phyloP scores from a whole-genome alignment of 1,140 invertebrate genomes.

The Drosophila parvula region DNA sequence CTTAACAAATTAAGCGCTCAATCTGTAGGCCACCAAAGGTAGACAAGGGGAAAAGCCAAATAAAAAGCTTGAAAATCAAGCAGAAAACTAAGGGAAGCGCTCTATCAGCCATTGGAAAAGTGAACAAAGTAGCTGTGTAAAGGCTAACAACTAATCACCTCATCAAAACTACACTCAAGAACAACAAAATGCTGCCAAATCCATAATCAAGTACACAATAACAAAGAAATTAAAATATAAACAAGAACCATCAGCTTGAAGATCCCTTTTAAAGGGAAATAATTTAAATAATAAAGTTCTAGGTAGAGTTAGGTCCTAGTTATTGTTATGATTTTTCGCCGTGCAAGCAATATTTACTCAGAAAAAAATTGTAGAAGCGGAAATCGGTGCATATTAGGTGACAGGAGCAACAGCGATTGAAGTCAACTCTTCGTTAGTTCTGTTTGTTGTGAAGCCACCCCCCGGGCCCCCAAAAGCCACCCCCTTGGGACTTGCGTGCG shows the following conservation, averaged over 20 bases:
- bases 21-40: conserved; percentile 61
- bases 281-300: background rate
- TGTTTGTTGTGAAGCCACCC: conserved; percentile 36
- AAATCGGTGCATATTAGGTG: conserved; percentile 47
- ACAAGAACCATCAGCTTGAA: background rate
- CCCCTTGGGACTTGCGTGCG: conserved; percentile 41
- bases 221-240: background rate
- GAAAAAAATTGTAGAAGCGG: background rate
- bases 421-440: conserved; percentile 60
- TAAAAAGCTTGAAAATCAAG: conserved; percentile 27
- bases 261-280: background rate
- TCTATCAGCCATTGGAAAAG: background rate
- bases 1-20: conserved; percentile 83
- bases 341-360: conserved; percentile 16
- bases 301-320: background rate
- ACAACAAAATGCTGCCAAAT: background rate
- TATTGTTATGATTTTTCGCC: conserved; percentile 10
- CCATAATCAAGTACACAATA: background rate
- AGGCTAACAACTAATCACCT: conserved; percentile 14
- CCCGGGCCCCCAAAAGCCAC: background rate
- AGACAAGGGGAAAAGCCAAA: conserved; percentile 3
- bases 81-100: conserved; percentile 2
- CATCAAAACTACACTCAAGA: background rate
- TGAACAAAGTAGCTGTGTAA: conserved; percentile 24
- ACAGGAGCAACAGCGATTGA: conserved; percentile 39